A percentile compares a stretch with the other conserved stretches of the same genome.
Conservation (phyloP, 2,113 vertebrate species). For the Neogale vison region DNA sequence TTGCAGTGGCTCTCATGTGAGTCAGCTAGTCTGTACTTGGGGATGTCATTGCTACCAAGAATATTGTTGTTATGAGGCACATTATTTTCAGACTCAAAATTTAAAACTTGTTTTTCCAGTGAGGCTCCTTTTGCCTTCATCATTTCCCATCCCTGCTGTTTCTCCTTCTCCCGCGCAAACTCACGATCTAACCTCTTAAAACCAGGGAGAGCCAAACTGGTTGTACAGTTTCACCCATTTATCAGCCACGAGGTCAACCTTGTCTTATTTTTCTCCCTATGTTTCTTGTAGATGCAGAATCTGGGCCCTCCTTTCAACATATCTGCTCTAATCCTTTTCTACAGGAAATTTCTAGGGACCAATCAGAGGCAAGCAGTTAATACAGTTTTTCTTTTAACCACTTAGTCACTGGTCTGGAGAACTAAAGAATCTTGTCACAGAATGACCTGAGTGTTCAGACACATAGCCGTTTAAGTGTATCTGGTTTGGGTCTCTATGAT, state of each 20-base stretch:
- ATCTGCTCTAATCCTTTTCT: conserved; percentile 40
- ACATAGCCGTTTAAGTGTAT: not conserved
- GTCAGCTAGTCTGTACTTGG: not conserved
- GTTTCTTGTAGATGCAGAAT: not conserved
- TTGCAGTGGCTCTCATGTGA: not conserved
- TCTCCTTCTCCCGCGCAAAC: not conserved
- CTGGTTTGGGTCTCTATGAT: not conserved
- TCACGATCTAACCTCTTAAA: not conserved
- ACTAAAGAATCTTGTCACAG: not conserved
- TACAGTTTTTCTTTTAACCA: conserved; percentile 35
- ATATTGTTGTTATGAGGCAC: not conserved
- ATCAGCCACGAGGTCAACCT: not conserved
- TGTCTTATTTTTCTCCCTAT: not conserved
- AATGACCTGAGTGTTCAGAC: not conserved
- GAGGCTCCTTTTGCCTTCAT: not conserved
- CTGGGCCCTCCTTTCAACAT: not conserved
- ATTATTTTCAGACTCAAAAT: not conserved
- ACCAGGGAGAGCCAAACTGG: not conserved
- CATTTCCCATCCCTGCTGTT: not conserved
- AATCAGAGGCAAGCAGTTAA: not conserved
- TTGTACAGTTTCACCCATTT: not conserved
- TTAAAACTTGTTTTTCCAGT: not conserved
- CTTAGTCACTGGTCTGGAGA: not conserved
- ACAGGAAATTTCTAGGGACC: conserved; percentile 47
- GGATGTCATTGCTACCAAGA: not conserved